Evolutionary conservation across 2,888 invertebrate species (phyloP).

Genomic region (Blomia tropicalis): DNA sequence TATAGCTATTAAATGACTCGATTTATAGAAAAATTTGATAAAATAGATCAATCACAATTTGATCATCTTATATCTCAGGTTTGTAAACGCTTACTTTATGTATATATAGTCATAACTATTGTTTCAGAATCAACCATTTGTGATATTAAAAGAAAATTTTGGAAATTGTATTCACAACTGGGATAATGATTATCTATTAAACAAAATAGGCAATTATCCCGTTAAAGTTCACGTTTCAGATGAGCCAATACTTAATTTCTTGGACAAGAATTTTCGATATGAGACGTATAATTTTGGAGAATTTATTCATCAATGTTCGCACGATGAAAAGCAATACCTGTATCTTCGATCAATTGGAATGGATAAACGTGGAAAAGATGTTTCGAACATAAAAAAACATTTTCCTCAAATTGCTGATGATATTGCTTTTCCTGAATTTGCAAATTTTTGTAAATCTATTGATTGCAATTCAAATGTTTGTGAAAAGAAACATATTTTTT

Average conservation of each 20-base stretch:
- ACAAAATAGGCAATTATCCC: slow-evolving; percentile 34
- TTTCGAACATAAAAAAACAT: slow-evolving; percentile 39
- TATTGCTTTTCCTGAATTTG: slow-evolving; percentile 38
- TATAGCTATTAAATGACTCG: no score
- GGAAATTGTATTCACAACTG: slow-evolving; percentile 39
- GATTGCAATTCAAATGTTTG: slow-evolving; percentile 28
- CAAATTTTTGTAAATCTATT: slow-evolving; percentile 30
- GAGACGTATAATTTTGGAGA: slow-evolving; percentile 39
- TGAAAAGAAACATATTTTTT: slow-evolving; percentile 36
- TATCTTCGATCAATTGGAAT: slow-evolving; percentile 40
- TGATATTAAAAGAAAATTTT: slow-evolving; percentile 38
- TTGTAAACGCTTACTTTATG: background rate
- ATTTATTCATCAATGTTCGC: slow-evolving; percentile 36
- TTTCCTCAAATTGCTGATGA: slow-evolving; percentile 40
- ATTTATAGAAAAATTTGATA: background rate
- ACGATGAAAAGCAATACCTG: slow-evolving; percentile 35
- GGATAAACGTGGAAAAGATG: slow-evolving; percentile 39
- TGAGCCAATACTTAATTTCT: slow-evolving; percentile 39
- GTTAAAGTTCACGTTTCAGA: slow-evolving; percentile 41
- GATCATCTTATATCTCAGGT: slow-evolving; percentile 31
- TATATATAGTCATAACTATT: slow-evolving; percentile 25
- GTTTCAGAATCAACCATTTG: slow-evolving; percentile 43
- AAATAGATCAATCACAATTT: background rate
- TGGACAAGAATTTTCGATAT: slow-evolving; percentile 42
- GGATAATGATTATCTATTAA: slow-evolving; percentile 38